phyloP scores from a whole-genome alignment of 2,888 invertebrate genomes.

The Salticus scenicus region DNA sequence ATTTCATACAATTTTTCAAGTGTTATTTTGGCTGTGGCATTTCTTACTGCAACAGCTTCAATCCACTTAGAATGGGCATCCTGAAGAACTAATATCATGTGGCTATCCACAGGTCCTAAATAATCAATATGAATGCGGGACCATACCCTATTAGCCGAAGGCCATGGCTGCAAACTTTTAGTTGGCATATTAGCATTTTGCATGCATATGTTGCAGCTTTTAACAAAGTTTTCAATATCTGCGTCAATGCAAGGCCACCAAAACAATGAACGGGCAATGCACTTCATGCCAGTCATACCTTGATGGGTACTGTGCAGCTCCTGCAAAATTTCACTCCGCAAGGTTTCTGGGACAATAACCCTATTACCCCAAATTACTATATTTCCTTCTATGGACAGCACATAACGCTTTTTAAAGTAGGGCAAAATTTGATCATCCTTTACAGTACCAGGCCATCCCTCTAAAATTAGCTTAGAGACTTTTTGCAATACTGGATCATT shows the following conservation, averaged over 20 bases:
- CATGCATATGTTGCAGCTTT: slow-evolving; percentile 35
- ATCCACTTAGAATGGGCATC: slow-evolving; percentile 21
- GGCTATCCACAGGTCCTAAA: slow-evolving; percentile 45
- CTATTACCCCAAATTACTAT: background rate
- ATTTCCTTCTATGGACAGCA: background rate
- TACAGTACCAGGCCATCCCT: background rate
- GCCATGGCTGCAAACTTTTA: slow-evolving; percentile 73
- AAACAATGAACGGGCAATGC: slow-evolving; percentile 72
- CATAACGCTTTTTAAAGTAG: background rate
- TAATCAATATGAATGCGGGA: slow-evolving; percentile 58
- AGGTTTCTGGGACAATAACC: background rate
- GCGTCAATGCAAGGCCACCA: slow-evolving; percentile 73
- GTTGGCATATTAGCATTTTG: slow-evolving; percentile 15
- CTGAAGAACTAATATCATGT: slow-evolving; percentile 4
- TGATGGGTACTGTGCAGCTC: background rate
- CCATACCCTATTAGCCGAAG: slow-evolving; percentile 16
- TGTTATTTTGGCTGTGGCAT: background rate
- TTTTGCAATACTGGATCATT: background rate
- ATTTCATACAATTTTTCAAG: background rate
- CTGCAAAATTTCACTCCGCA: background rate
- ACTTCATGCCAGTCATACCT: slow-evolving; percentile 73
- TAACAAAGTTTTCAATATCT: slow-evolving; percentile 55
- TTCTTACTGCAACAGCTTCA: background rate
- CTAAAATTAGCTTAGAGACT: background rate
- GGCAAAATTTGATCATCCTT: background rate